phyloP scores from a whole-genome alignment of 2,888 invertebrate genomes.

The Iphiclides podalirius region DNA sequence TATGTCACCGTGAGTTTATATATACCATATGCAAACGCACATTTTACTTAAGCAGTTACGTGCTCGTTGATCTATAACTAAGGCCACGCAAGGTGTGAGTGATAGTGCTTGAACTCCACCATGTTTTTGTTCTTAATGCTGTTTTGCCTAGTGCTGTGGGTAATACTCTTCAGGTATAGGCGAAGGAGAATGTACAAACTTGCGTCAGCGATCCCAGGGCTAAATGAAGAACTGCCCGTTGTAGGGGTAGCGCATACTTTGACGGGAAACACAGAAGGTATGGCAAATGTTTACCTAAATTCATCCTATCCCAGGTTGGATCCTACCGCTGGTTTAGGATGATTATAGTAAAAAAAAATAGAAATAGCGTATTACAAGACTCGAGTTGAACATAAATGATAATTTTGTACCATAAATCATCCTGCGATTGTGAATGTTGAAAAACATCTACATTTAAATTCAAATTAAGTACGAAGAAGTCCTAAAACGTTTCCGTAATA shows the following conservation, averaged over 20 bases:
- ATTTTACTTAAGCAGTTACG: background rate
- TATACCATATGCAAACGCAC: background rate
- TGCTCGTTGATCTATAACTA: background rate
- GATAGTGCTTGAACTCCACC: background rate
- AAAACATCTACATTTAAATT: no score
- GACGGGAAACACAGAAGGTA: constrained; percentile 52
- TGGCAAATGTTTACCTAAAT: background rate
- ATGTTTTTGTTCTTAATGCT: constrained; percentile 50
- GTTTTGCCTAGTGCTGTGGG: constrained; percentile 40
- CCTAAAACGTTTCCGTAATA: no score
- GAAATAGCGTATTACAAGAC: no score
- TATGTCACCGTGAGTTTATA: background rate
- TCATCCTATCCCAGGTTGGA: no score
- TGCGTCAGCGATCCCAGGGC: constrained; percentile 39
- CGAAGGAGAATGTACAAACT: constrained; percentile 52
- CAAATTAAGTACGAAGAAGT: no score
- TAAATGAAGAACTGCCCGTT: constrained; percentile 40
- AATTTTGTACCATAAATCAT: no score
- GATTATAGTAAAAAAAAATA: background rate
- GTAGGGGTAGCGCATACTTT: constrained; percentile 49
- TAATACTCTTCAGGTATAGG: constrained; percentile 41
- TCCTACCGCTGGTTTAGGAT: no score
- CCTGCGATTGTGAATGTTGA: no score
- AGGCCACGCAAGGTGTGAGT: background rate
- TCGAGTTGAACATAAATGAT: no score